These are phyloP conservation scores for Cebus imitator DNA, from an alignment of 2,113 vertebrate genomes.

Conservation along the genomic window DNA sequence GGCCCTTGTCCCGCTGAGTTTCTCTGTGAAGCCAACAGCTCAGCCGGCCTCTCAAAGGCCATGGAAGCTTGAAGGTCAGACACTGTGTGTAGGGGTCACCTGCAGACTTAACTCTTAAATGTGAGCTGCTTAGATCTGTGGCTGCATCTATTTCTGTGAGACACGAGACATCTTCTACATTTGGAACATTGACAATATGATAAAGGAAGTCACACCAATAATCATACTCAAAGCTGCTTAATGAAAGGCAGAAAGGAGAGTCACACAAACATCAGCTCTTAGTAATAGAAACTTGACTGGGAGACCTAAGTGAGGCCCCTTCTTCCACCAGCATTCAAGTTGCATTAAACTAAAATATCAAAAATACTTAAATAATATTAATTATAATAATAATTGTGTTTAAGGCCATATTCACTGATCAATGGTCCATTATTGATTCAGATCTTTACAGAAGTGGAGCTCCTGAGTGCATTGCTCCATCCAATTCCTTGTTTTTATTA, in stretches of 20 bases:
- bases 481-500: background rate
- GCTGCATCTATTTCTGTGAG: background rate
- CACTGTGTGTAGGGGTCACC: background rate
- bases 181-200: background rate
- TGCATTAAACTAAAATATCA: background rate
- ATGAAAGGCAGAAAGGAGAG: conserved; percentile 25
- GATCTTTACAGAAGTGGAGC: background rate
- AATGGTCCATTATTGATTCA: background rate
- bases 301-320: background rate
- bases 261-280: background rate
- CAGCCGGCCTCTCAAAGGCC: conserved; percentile 57
- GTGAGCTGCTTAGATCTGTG: background rate
- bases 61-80: conserved; percentile 60
- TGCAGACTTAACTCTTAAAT: conserved; percentile 42
- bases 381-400: background rate
- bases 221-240: background rate
- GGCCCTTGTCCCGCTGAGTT: conserved; percentile 59
- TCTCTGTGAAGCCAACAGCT: conserved; percentile 60
- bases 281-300: background rate
- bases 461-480: background rate
- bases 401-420: background rate
- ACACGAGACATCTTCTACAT: background rate
- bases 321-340: background rate
- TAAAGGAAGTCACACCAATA: background rate
- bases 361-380: background rate